Percentiles rank a stretch among this genome's conserved stretches.
Conservation (phyloP, 2,797 vertebrate species). For the Lacerta bilineata region DNA sequence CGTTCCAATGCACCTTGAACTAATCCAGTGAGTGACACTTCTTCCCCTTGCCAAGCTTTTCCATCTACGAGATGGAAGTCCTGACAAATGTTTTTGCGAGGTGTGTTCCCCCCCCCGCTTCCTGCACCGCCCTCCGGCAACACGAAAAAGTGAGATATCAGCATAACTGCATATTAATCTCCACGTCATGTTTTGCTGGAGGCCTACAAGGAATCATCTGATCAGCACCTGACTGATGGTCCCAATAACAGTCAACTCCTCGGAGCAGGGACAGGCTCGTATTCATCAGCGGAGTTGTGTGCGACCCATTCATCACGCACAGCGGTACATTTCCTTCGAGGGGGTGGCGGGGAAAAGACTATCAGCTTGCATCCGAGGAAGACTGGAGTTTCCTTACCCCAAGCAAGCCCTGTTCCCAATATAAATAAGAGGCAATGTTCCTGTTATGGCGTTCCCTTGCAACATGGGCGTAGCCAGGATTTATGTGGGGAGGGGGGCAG, state of each 20-base stretch:
- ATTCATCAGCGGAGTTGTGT: background rate
- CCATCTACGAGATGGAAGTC: background rate
- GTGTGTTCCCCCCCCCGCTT: no score
- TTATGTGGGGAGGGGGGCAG: no score
- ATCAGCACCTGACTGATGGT: conserved; percentile 12
- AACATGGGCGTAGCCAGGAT: no score
- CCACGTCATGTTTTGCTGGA: background rate
- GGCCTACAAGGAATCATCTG: background rate
- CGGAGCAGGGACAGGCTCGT: background rate
- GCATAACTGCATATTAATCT: background rate
- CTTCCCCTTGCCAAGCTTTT: background rate
- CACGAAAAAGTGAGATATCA: background rate
- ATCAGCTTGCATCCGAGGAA: background rate
- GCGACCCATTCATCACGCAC: background rate
- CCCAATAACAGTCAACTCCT: conserved; percentile 17
- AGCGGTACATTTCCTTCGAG: no score
- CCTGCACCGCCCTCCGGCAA: background rate
- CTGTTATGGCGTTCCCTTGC: no score
- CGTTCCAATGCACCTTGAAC: background rate
- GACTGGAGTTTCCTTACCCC: background rate
- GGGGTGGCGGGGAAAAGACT: background rate
- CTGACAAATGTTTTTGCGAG: background rate
- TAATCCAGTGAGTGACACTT: background rate
- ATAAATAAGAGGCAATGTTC: background rate
- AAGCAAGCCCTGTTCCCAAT: background rate